Conservation (phyloP, 1,140 invertebrate genomes). For the Notospermus geniculatus region DNA sequence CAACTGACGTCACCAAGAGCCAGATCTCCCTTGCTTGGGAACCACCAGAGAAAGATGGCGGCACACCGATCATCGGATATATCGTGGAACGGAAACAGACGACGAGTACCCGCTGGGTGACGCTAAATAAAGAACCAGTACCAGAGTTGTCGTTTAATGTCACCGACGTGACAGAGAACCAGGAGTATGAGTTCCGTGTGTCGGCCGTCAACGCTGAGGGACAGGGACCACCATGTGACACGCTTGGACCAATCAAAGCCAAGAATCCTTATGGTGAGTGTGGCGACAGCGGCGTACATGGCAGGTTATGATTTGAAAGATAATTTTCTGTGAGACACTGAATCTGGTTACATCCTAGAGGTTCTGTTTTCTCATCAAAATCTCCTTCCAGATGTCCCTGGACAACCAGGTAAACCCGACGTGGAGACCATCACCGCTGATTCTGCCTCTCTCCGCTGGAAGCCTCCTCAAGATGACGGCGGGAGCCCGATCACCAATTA, state of each 20-base stretch:
- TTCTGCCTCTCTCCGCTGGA: constrained; percentile 87
- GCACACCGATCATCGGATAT: constrained; percentile 89
- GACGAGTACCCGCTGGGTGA: constrained; percentile 86
- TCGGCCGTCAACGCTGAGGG: constrained; percentile 95
- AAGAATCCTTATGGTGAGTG: constrained; percentile 27
- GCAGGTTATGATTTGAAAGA: too few relatives aligned
- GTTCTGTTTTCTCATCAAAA: too few relatives aligned
- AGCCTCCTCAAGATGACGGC: constrained; percentile 89
- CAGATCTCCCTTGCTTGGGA: constrained; percentile 90
- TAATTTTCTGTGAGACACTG: too few relatives aligned
- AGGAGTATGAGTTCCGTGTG: constrained; percentile 94
- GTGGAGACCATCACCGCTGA: constrained; percentile 94
- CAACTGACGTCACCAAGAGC: constrained; percentile 88
- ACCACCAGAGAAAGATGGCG: constrained; percentile 85
- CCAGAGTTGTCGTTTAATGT: constrained; percentile 90
- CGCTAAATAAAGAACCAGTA: constrained; percentile 82
- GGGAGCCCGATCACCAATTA: constrained; percentile 93
- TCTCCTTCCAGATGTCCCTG: constrained; percentile 37
- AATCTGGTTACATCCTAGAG: too few relatives aligned
- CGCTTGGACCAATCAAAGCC: constrained; percentile 61
- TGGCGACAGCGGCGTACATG: too few relatives aligned
- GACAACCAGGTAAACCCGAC: constrained; percentile 63
- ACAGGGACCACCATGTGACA: constrained; percentile 77
- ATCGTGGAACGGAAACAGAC: constrained; percentile 78
- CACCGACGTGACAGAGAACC: constrained; percentile 94